Evolutionary conservation across 2,888 invertebrate genomes (phyloP).

Genomic region (Trileptium ribeirensis): DNA sequence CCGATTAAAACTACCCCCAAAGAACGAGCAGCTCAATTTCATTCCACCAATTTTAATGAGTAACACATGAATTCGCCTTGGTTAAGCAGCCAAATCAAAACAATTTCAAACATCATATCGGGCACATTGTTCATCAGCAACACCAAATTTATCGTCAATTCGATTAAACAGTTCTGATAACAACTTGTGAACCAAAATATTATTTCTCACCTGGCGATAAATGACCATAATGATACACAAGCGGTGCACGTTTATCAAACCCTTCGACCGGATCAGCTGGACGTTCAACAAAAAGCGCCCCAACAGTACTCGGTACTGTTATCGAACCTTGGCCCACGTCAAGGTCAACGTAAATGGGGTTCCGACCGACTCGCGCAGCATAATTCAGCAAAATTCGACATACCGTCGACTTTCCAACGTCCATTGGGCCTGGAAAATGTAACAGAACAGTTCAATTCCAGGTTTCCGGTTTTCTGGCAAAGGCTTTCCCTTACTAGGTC

Average conservation of each 20-base stretch:
- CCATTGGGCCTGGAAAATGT: constrained; percentile 68
- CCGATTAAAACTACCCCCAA: too few relatives aligned
- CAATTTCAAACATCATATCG: too few relatives aligned
- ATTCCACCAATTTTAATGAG: too few relatives aligned
- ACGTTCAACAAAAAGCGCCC: constrained; percentile 75
- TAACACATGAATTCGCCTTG: too few relatives aligned
- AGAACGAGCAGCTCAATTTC: too few relatives aligned
- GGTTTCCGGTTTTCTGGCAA: too few relatives aligned
- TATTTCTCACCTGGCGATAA: constrained; percentile 62
- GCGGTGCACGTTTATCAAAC: constrained; percentile 81
- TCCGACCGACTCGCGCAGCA: constrained; percentile 70
- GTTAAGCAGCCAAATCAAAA: too few relatives aligned
- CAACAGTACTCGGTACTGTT: constrained; percentile 72
- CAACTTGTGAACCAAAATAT: too few relatives aligned
- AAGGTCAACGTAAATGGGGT: constrained; percentile 82
- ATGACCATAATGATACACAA: constrained; percentile 85
- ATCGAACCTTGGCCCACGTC: constrained; percentile 72
- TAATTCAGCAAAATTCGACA: constrained; percentile 83
- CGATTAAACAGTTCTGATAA: too few relatives aligned
- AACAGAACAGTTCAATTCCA: neutral
- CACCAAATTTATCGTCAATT: too few relatives aligned
- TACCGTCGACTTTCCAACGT: constrained; percentile 92
- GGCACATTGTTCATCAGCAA: too few relatives aligned
- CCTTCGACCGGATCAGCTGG: constrained; percentile 90
- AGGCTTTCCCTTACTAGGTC: too few relatives aligned